phyloP scores from a whole-genome alignment of 1,140 invertebrate species.

The Popillia japonica region DNA sequence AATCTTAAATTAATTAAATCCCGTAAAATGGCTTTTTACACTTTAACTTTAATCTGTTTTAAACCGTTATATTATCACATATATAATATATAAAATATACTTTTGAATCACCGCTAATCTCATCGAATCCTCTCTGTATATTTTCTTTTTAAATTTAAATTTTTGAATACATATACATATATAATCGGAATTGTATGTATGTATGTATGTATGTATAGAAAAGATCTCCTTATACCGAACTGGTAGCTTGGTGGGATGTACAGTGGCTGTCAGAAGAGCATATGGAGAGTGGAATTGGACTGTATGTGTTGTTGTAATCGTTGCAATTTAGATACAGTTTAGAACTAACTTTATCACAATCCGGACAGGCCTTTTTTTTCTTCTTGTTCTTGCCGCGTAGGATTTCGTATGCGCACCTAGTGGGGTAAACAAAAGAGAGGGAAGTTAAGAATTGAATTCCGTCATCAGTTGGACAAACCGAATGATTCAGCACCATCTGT shows the following conservation, averaged over 20 bases:
- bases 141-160: background rate
- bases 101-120: too few species aligned
- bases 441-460: too few species aligned
- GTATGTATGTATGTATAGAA: too few species aligned
- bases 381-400: slow-evolving; percentile 71
- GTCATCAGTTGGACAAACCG: too few species aligned
- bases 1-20: background rate
- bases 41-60: too few species aligned
- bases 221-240: slow-evolving; percentile 54
- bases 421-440: too few species aligned
- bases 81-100: too few species aligned
- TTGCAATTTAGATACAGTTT: slow-evolving; percentile 57
- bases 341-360: slow-evolving; percentile 58
- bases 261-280: slow-evolving; percentile 60
- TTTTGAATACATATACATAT: too few species aligned
- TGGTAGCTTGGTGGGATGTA: slow-evolving; percentile 59
- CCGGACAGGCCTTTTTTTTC: slow-evolving; percentile 62
- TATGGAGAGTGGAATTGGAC: slow-evolving; percentile 57
- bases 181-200: background rate
- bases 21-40: too few species aligned
- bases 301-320: slow-evolving; percentile 56
- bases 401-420: slow-evolving; percentile 78
- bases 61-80: too few species aligned
- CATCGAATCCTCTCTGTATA: background rate
- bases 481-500: too few species aligned